Base-by-base conservation (phyloP, 2,113 vertebrate species). In the Leptobrachium leishanense region DNA sequence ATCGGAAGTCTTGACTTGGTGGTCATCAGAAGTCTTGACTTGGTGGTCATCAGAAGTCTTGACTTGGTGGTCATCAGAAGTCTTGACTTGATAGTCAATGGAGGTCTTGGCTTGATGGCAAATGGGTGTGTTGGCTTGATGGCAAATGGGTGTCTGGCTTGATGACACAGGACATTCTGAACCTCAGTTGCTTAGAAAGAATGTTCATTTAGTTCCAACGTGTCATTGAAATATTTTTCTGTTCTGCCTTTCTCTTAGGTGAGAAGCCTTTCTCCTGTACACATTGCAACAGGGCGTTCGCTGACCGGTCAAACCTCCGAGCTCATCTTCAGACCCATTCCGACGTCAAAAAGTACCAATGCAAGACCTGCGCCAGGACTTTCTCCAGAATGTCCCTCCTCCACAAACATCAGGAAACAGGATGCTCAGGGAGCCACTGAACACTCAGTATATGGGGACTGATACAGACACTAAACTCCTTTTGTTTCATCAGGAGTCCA, bases 331-430 rank as follows among this genome's bases (percentile, higher is more conserved):
- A 99, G 93, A 99, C 97, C 65, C 97, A 99, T 89, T 97, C 97
- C 0, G 95, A 98, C 39, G 96, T 99, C 82, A 99, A 99, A 92
- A 98, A 98, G 90, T 99, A 99, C 89, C 96, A 96, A 86, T 99
- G 97, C 65, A 88, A 90, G 86, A 90, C 90, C 54, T 99, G 97
- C 78, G 92, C 96, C 3, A 93, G 97, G 80, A 98, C 97, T 92
- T 99, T 99, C 94, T 98, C 97, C 81, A 95, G 97, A 69, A 98
- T 99, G 97, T 98, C 97, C 3, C 92, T 99, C 85, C 95, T 98
- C 57, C 96, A 98, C 90, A 99, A 98, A 83, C 97, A 99, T 68
- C 91, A 91, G 1, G 91, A 95, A 82, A 95, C 96, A 0, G 94
- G 95, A 85, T 98, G 96, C 86, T 93, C 93, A 0, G 90, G 91